Base-by-base conservation (phyloP, 2,888 invertebrate genomes). In the Crioceris asparagi region DNA sequence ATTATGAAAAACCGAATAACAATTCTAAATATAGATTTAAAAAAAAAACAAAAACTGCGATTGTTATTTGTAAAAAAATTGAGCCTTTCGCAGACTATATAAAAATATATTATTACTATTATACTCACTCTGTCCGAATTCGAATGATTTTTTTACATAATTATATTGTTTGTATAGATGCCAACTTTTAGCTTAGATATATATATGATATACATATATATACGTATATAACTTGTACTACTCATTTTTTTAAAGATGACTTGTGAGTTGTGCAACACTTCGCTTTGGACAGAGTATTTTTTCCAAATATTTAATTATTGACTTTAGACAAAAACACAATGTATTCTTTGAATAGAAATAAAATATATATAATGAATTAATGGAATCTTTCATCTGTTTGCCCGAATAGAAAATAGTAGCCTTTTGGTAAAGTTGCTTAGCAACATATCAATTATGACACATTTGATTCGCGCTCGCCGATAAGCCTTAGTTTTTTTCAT, bases 311-410 rank as follows among this genome's bases (percentile, higher is more conserved):
- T 64, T 62, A 61, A 59, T 60, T 58, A 62, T 61, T 62, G 60
- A 63, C 59, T 61, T 62, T 64, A 64, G 64, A 64, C 57, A 56
- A n/a, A n/a, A n/a, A 64, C 63, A 62, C 56, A 61, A 60, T 65
- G 64, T 65, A 64, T 65, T 64, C 64, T 64, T 65, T 64, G 60
- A 63, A 61, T 65, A 65, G 65, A 64, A 63, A 62, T 62, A 61
- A 62, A 32, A 61, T n/a, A 52, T 35, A 48, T 44, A 44, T 47
- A 37, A 60, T 67, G 64, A 64, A 69, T 53, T n/a, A n/a, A n/a
- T n/a, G n/a, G n/a, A n/a, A n/a, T n/a, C n/a, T n/a, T n/a, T n/a
- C n/a, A n/a, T n/a, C n/a, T n/a, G n/a, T n/a, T n/a, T n/a, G n/a
- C n/a, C n/a, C n/a, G n/a, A n/a, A n/a, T n/a, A n/a, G n/a, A n/a